Conservation (phyloP, 2,888 invertebrate species). For the Sacculina carcini region DNA sequence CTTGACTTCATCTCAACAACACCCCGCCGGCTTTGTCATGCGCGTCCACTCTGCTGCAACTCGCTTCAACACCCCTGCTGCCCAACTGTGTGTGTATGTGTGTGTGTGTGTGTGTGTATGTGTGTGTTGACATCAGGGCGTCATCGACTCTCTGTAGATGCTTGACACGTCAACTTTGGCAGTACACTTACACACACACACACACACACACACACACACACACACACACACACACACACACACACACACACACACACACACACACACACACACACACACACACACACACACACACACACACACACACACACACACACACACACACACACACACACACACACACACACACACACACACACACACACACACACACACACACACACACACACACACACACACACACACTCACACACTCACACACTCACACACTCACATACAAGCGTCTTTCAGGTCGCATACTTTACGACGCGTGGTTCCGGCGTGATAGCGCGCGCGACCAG, state of each 20-base stretch:
- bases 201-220: too few relatives aligned
- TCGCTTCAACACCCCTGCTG: too few relatives aligned
- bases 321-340: constrained; percentile 6
- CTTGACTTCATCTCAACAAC: too few relatives aligned
- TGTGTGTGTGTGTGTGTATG: neutral
- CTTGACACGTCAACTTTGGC: neutral
- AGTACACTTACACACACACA: too few relatives aligned
- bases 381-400: constrained; percentile 5
- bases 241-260: too few relatives aligned
- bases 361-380: constrained; percentile 6
- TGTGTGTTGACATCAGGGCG: neutral
- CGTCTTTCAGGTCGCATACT: too few relatives aligned
- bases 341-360: constrained; percentile 5
- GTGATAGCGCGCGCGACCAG: too few relatives aligned
- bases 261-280: constrained; percentile 1
- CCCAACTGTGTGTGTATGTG: neutral
- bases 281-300: neutral
- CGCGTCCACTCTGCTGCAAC: too few relatives aligned
- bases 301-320: constrained; percentile 5
- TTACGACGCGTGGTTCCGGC: too few relatives aligned
- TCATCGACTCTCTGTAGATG: neutral
- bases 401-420: constrained; percentile 5
- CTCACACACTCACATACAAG: neutral
- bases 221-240: too few relatives aligned
- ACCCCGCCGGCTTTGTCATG: too few relatives aligned